These are phyloP conservation scores for Patiria miniata DNA, from an alignment of 35 echinoderm and acorn worm species.

Conservation along the genomic window DNA sequence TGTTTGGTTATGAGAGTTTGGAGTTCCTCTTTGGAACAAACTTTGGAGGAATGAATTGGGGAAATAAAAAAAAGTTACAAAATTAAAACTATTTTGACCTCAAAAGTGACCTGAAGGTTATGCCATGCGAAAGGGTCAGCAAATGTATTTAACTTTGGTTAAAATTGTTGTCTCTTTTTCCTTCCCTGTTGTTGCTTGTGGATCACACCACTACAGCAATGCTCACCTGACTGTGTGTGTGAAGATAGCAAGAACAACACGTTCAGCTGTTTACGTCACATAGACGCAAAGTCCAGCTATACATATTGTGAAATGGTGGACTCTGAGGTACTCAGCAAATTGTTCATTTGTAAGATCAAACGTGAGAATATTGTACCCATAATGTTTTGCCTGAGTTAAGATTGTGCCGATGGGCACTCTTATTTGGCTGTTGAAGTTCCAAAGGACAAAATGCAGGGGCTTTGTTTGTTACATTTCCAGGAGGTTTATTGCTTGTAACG, in stretches of 20 bases:
- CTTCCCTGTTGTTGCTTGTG: constrained; percentile 32
- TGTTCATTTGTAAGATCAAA: too few species aligned
- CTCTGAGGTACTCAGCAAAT: constrained; percentile 52
- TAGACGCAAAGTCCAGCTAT: constrained; percentile 44
- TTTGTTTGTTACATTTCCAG: too few species aligned
- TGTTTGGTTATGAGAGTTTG: too few species aligned
- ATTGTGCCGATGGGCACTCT: too few species aligned
- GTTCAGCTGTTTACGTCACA: constrained; percentile 72
- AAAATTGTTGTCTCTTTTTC: neutral
- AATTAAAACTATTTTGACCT: neutral
- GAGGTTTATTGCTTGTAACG: too few species aligned
- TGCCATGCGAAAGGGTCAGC: neutral
- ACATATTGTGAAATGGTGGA: constrained; percentile 90
- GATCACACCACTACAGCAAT: constrained; percentile 54
- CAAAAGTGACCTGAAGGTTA: neutral
- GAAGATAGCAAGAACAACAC: constrained; percentile 93
- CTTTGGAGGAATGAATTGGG: too few species aligned
- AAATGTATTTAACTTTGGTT: neutral
- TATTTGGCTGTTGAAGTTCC: too few species aligned
- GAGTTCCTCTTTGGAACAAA: too few species aligned
- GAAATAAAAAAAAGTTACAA: too few species aligned
- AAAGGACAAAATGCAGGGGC: too few species aligned
- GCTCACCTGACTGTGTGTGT: constrained; percentile 92
- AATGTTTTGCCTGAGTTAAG: too few species aligned
- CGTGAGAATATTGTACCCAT: too few species aligned